Percentiles rank a stretch among this genome's conserved stretches.
These are phyloP conservation scores for Talpa occidentalis DNA, from an alignment of 2,113 vertebrate genomes.

Conservation along the genomic window DNA sequence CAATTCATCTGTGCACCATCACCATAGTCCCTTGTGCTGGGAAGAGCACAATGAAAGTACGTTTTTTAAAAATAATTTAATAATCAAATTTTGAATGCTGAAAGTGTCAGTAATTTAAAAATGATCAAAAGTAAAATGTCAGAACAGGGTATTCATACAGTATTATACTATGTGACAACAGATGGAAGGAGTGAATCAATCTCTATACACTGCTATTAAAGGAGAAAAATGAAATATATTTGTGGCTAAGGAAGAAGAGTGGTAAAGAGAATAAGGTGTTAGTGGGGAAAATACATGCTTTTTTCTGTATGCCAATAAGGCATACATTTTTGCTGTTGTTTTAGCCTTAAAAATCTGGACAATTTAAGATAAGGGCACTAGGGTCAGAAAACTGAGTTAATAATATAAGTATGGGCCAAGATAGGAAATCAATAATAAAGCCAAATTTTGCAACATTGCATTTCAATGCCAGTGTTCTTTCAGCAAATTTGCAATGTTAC, in stretches of 20 bases:
- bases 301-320: not conserved
- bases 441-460: not conserved
- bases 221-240: constrained; percentile 46
- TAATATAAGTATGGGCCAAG: not conserved
- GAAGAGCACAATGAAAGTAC: constrained; percentile 16
- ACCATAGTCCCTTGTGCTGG: too few relatives aligned
- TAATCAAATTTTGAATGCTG: constrained; percentile 70
- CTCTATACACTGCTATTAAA: constrained; percentile 45
- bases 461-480: not conserved
- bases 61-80: constrained; percentile 69
- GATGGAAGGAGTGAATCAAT: constrained; percentile 68
- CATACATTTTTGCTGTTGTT: not conserved
- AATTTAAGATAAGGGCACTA: not conserved
- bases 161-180: constrained; percentile 54
- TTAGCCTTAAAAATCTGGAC: constrained; percentile 4
- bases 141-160: constrained; percentile 58
- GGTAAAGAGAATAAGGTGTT: not conserved
- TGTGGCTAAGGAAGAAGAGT: not conserved
- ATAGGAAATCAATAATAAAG: not conserved
- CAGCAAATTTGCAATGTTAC: not conserved
- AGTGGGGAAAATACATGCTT: not conserved
- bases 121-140: constrained; percentile 64
- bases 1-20: too few relatives aligned
- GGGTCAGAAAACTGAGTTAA: constrained; percentile 30
- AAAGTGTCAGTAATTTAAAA: constrained; percentile 52